These are phyloP conservation scores for Loriculus beryllinus DNA, from an alignment of 2,797 vertebrate species.

Conservation along the genomic window DNA sequence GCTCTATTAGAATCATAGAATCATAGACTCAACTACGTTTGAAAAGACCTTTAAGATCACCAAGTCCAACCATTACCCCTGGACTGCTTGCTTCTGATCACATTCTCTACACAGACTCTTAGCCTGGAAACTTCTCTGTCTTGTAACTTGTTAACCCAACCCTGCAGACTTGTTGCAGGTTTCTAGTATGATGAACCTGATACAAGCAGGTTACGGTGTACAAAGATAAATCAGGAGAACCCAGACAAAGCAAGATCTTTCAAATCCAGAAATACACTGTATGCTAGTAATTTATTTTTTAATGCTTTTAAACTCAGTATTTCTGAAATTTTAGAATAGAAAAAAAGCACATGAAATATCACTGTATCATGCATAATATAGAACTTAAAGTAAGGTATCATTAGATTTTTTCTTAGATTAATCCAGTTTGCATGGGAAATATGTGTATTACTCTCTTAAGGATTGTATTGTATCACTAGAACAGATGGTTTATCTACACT, in stretches of 20 bases:
- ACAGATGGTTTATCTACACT: background rate
- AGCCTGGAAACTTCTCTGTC: background rate
- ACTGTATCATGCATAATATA: fast-evolving
- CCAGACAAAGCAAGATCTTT: background rate
- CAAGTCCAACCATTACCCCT: background rate
- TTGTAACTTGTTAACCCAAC: background rate
- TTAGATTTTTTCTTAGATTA: background rate
- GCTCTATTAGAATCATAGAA: background rate
- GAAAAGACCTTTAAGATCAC: background rate
- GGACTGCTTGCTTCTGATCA: background rate
- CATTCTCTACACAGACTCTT: background rate
- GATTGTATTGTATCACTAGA: background rate
- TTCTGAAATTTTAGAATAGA: background rate
- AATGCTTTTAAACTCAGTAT: background rate
- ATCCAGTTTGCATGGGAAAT: background rate
- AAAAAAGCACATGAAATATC: background rate
- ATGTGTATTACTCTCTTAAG: background rate
- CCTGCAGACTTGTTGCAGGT: background rate
- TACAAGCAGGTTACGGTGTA: background rate
- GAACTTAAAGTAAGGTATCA: background rate
- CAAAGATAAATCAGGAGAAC: background rate
- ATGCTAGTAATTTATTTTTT: background rate
- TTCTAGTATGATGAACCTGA: background rate
- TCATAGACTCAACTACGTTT: background rate
- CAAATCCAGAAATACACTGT: background rate